Percentiles rank a stretch among this genome's conserved stretches.
phyloP scores from a whole-genome alignment of 30 jellyfish, hydroid and myxozoan genomes.

The Clytia hemisphaerica region DNA sequence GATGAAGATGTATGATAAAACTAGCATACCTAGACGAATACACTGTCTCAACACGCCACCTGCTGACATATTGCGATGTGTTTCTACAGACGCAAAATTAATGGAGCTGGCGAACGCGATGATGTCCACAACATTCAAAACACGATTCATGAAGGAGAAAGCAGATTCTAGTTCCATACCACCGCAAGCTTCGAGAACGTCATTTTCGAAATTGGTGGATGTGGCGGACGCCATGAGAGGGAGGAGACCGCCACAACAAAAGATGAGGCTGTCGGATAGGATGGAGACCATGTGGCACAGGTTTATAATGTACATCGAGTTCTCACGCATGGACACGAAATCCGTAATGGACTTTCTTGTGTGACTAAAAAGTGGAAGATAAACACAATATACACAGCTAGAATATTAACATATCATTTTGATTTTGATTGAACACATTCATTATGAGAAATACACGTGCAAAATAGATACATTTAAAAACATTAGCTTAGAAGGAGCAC shows the following conservation, averaged over 20 bases:
- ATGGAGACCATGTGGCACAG: conserved; percentile 95
- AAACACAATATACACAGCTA: too few species aligned
- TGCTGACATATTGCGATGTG: conserved; percentile 92
- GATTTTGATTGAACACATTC: too few species aligned
- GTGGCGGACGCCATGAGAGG: conserved; percentile 96
- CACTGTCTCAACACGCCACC: conserved; percentile 97
- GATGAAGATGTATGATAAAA: too few species aligned
- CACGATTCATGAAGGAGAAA: conserved; percentile 81
- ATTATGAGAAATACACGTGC: too few species aligned
- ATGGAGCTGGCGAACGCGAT: conserved; percentile 83
- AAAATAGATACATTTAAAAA: too few species aligned
- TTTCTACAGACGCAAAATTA: conserved; percentile 74
- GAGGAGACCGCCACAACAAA: conserved; percentile 94
- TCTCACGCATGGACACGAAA: conserved; percentile 72
- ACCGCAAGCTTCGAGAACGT: conserved; percentile 93
- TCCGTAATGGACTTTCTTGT: conserved; percentile 76
- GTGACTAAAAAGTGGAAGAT: conserved; percentile 53
- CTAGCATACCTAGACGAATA: conserved; percentile 66
- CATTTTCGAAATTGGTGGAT: conserved; percentile 79
- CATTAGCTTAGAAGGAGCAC: too few species aligned
- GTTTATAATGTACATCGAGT: conserved; percentile 58
- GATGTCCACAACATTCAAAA: conserved; percentile 76
- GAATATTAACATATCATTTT: too few species aligned
- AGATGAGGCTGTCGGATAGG: conserved; percentile 82
- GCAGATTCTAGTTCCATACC: conserved; percentile 92